Evolutionary conservation across 2,888 invertebrate species (phyloP).

Genomic region (Drosophila peninsularis): DNA sequence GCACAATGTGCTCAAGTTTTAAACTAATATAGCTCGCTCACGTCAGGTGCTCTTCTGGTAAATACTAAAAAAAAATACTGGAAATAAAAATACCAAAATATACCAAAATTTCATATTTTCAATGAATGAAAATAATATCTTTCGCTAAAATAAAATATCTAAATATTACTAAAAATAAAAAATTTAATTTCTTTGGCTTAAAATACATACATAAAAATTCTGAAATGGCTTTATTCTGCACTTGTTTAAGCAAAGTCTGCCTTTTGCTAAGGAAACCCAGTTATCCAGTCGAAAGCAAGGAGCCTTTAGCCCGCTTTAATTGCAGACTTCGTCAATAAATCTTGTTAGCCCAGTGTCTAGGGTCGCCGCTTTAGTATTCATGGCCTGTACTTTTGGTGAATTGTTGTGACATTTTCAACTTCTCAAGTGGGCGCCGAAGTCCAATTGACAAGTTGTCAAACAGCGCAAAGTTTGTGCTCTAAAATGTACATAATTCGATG

Average conservation of each 20-base stretch:
- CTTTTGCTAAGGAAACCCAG: background rate
- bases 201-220: too few species aligned
- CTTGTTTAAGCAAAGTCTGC: background rate
- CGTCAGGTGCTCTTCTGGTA: too few species aligned
- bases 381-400: conserved; percentile 8
- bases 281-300: background rate
- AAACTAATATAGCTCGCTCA: too few species aligned
- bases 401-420: conserved; percentile 20
- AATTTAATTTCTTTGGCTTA: too few species aligned
- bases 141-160: too few species aligned
- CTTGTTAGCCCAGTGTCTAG: background rate
- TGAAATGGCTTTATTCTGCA: too few species aligned
- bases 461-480: conserved; percentile 43
- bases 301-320: conserved; percentile 1
- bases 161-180: too few species aligned
- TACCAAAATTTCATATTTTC: too few species aligned
- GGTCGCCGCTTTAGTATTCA: conserved; percentile 5
- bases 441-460: conserved; percentile 56
- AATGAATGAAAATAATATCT: too few species aligned
- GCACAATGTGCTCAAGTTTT: too few species aligned
- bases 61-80: too few species aligned
- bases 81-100: too few species aligned
- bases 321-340: background rate
- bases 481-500: conserved; percentile 71
- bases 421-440: conserved; percentile 26